Conservation (phyloP, 2,888 invertebrate genomes). For the Chesias legatella region DNA sequence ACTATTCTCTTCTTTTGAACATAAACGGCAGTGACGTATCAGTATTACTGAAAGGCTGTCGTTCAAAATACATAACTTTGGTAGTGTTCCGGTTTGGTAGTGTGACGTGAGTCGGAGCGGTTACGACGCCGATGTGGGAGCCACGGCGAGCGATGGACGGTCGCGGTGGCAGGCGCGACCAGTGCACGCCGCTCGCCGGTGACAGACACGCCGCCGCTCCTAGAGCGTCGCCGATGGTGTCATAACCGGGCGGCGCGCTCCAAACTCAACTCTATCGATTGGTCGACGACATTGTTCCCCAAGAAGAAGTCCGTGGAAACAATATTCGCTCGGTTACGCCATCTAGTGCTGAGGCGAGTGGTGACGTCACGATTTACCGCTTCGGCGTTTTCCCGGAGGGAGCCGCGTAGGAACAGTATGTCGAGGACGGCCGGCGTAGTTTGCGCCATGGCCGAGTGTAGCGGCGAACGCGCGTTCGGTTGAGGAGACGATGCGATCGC, state of each 20-base stretch:
- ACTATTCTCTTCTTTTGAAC: slow-evolving; percentile 36
- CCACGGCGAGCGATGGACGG: slow-evolving; percentile 50
- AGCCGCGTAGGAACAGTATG: slow-evolving; percentile 81
- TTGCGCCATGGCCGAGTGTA: slow-evolving; percentile 87
- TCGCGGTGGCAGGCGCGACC: slow-evolving; percentile 11
- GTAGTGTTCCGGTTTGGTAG: slow-evolving; percentile 19
- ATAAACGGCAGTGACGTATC: slow-evolving; percentile 18
- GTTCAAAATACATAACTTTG: slow-evolving; percentile 7
- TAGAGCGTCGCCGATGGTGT: slow-evolving; percentile 49
- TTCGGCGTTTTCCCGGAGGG: slow-evolving; percentile 83
- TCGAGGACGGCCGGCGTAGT: slow-evolving; percentile 84
- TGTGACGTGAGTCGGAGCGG: slow-evolving; percentile 35
- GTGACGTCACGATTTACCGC: slow-evolving; percentile 85
- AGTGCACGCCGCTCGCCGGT: slow-evolving; percentile 29
- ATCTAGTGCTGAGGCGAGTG: slow-evolving; percentile 83
- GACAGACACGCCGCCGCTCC: slow-evolving; percentile 56
- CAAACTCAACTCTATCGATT: slow-evolving; percentile 78
- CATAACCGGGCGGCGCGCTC: slow-evolving; percentile 67
- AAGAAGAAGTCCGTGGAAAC: slow-evolving; percentile 87
- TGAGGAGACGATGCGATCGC: slow-evolving; percentile 62
- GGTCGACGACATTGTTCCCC: slow-evolving; percentile 85
- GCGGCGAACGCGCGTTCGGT: slow-evolving; percentile 64
- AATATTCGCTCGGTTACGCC: slow-evolving; percentile 85
- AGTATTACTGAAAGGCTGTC: slow-evolving; percentile 6
- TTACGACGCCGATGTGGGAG: slow-evolving; percentile 39